Percentiles rank a stretch among this genome's conserved stretches.
phyloP scores from a whole-genome alignment of 2,888 invertebrate species.

The Pollenia griseotomentosa region DNA sequence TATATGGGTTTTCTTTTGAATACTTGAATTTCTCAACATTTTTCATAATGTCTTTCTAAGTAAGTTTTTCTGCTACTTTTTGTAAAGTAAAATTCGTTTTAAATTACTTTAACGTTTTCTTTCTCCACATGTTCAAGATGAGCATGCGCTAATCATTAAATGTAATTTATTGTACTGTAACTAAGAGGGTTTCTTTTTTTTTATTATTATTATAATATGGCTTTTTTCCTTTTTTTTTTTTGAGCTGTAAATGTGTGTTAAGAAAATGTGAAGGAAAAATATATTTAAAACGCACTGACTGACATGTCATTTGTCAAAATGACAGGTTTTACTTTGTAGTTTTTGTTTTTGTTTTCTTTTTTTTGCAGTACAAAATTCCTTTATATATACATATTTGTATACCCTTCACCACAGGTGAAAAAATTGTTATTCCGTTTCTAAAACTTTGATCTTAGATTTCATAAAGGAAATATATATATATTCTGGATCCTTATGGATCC shows the following conservation, averaged over 20 bases:
- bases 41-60: conserved; percentile 22
- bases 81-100: conserved; percentile 46
- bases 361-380: conserved; percentile 13
- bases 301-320: conserved; percentile 60
- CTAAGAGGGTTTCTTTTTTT: conserved; percentile 63
- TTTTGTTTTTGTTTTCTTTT: background rate
- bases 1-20: background rate
- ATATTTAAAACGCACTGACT: conserved; percentile 20
- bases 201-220: conserved; percentile 15
- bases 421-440: too few species aligned
- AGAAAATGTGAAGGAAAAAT: conserved; percentile 16
- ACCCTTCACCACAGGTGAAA: too few species aligned
- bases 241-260: conserved; percentile 50
- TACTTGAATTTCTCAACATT: background rate
- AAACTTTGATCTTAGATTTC: too few species aligned
- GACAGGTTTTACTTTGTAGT: conserved; percentile 30
- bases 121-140: conserved; percentile 45
- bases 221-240: background rate
- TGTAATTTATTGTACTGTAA: conserved; percentile 60
- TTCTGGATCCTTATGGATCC: too few species aligned
- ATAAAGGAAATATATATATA: too few species aligned
- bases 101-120: conserved; percentile 51
- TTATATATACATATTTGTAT: background rate
- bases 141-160: conserved; percentile 66
- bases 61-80: conserved; percentile 6